These are phyloP conservation scores for Pogonocherus hispidulus DNA, from an alignment of 2,888 invertebrate species.

Conservation along the genomic window DNA sequence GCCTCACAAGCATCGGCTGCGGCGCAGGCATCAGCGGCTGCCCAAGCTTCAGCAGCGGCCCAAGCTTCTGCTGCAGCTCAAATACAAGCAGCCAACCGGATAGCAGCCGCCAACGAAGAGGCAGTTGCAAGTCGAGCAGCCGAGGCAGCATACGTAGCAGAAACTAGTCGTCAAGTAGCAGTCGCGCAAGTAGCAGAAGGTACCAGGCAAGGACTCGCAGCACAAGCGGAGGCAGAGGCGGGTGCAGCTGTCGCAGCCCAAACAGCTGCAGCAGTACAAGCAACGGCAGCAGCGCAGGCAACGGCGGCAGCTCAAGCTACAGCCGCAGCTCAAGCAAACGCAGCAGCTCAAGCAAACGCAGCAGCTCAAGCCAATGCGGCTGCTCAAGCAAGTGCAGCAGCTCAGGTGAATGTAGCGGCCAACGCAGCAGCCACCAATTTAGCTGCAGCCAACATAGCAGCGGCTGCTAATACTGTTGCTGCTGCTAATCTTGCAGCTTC, in stretches of 20 bases:
- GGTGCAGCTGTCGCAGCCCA: constrained; percentile 25
- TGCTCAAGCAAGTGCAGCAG: not conserved
- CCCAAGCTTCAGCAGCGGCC: constrained; percentile 34
- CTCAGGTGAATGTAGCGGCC: constrained; percentile 4
- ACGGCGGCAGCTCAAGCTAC: constrained; percentile 13
- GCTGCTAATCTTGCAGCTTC: constrained; percentile 24
- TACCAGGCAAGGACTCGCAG: constrained; percentile 27
- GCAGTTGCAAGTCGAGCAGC: constrained; percentile 31
- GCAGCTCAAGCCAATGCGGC: constrained; percentile 27
- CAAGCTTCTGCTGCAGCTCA: constrained; percentile 36
- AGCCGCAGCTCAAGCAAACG: constrained; percentile 21
- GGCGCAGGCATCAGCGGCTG: constrained; percentile 28
- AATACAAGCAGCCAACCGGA: constrained; percentile 31
- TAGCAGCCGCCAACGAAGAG: constrained; percentile 35
- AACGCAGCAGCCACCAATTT: constrained; percentile 12
- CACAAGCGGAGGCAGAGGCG: constrained; percentile 13
- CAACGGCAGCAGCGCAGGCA: constrained; percentile 13
- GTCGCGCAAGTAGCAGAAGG: constrained; percentile 35
- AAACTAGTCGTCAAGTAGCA: constrained; percentile 38
- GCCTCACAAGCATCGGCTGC: constrained; percentile 31
- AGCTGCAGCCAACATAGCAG: constrained; percentile 18
- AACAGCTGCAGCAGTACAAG: constrained; percentile 11
- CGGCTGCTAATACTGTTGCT: constrained; percentile 5
- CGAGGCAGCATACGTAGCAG: constrained; percentile 37
- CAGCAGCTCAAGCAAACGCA: constrained; percentile 22